These are phyloP conservation scores for Melitaea athalia DNA, from an alignment of 2,888 invertebrate species.

Conservation along the genomic window DNA sequence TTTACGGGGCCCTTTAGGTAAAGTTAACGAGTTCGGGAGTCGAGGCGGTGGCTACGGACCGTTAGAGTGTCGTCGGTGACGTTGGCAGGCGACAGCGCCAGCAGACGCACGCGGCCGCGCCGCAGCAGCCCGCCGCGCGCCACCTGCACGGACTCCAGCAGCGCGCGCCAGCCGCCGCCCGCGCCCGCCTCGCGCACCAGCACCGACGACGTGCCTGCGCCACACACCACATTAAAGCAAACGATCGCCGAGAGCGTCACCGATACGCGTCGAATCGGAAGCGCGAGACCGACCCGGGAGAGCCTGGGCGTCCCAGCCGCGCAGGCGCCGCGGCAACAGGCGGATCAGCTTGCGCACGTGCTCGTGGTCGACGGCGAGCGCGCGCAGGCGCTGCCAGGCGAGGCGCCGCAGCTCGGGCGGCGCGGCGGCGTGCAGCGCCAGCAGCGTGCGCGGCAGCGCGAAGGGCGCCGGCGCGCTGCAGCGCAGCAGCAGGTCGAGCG, in stretches of 20 bases:
- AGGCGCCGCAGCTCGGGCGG: slow-evolving; percentile 58
- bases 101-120: slow-evolving; percentile 55
- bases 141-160: slow-evolving; percentile 59
- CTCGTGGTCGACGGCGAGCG: slow-evolving; percentile 43
- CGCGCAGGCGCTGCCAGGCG: slow-evolving; percentile 56
- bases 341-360: slow-evolving; percentile 38
- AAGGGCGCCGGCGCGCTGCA: slow-evolving; percentile 45
- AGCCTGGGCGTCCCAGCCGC: slow-evolving; percentile 44
- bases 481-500: slow-evolving; percentile 52
- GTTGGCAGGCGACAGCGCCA: slow-evolving; percentile 32
- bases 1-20: no score
- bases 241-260: background rate
- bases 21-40: no score
- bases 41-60: slow-evolving; percentile 13
- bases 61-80: slow-evolving; percentile 36
- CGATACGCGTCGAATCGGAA: background rate
- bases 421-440: slow-evolving; percentile 37
- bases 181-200: slow-evolving; percentile 51
- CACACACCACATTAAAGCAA: background rate
- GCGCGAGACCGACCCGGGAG: slow-evolving; percentile 36
- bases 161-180: slow-evolving; percentile 49
- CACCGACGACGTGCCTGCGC: slow-evolving; percentile 50
- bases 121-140: slow-evolving; percentile 59
- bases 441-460: slow-evolving; percentile 35
- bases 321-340: slow-evolving; percentile 45